Evolutionary conservation across 2,888 invertebrate species (phyloP).

Genomic region (Octodonta nipae): DNA sequence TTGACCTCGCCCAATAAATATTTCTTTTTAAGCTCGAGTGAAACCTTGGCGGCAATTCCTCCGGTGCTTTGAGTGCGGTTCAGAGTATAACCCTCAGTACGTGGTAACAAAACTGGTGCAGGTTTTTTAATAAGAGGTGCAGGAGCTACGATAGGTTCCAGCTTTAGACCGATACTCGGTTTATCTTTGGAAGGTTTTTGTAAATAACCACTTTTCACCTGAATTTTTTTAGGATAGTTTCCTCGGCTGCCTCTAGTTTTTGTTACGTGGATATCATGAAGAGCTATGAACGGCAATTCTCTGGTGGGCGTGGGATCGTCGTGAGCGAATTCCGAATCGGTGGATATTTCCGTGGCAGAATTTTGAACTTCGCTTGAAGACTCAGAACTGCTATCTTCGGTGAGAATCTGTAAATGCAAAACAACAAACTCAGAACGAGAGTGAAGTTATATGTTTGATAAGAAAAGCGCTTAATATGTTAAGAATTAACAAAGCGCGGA

Average conservation of each 20-base stretch:
- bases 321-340: slow-evolving; percentile 83
- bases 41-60: slow-evolving; percentile 75
- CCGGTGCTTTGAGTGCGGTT: slow-evolving; percentile 76
- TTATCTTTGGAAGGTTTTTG: slow-evolving; percentile 28
- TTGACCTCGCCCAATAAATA: slow-evolving; percentile 63
- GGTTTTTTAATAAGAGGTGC: slow-evolving; percentile 22
- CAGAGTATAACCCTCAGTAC: slow-evolving; percentile 55
- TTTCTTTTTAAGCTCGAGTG: slow-evolving; percentile 71
- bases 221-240: slow-evolving; percentile 43
- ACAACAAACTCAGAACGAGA: too few relatives aligned
- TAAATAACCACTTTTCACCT: slow-evolving; percentile 42
- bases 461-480: too few relatives aligned
- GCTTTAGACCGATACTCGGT: slow-evolving; percentile 31
- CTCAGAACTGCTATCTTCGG: slow-evolving; percentile 48
- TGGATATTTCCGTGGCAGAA: slow-evolving; percentile 82
- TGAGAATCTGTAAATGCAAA: slow-evolving; percentile 49
- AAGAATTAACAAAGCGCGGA: too few relatives aligned
- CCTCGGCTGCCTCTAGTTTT: slow-evolving; percentile 29
- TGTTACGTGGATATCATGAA: slow-evolving; percentile 50
- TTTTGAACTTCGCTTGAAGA: slow-evolving; percentile 63
- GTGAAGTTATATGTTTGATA: too few relatives aligned
- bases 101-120: slow-evolving; percentile 22
- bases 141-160: slow-evolving; percentile 33
- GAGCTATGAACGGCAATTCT: slow-evolving; percentile 62
- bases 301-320: slow-evolving; percentile 59